Evolutionary conservation across 2,797 vertebrate species (phyloP), one percentile per base, ranked within the genome.

Genomic region (Kryptopterus vitreolus): DNA sequence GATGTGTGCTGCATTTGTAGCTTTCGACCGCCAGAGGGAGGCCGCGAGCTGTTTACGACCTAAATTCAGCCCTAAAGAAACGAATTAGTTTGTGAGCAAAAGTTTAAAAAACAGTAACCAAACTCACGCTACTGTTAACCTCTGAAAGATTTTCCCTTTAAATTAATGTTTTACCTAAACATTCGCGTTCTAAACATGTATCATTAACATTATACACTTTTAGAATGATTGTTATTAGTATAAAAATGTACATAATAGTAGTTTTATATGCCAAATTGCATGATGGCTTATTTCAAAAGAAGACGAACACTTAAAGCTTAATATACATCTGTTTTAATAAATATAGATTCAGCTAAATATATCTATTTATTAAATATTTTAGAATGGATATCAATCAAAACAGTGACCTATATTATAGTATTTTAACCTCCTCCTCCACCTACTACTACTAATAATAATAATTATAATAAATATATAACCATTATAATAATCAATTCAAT

Each of bases 31-130:
- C 72, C 11, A 74, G 72, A 74, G 72, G 72, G 55, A 35, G 35
- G n/a, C 33, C 33, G n/a, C 55, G 72, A 74, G 72, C 72, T 74
- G 53, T 46, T 73, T 38, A 57, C 46, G 31, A 31, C 24, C 10
- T 16, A 4, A 70, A 31, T 43, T 43, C 38, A n/a, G n/a, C n/a
- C 7, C 26, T 33, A 7, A 33, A 71, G 10, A 72, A 57, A 2
- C 1, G 50, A 2, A 33, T 72, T 55, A 55, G 6, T 29, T 2
- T 69, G 43, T 26, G 15, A 48, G 15, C 38, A 29, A 29, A 50
- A 52, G 29, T 71, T 71, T 13, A 13, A 38, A 24, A 70, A 6
- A 48, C 50, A 70, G 29, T 35, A 22, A 55, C 10, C n/a, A 35
- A 15, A 35, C 3, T 20, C 9, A 31, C 11, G 16, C 24, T 18